A percentile compares a stretch with the other conserved stretches of the same genome.
These are phyloP conservation scores for Drosophila neutralis DNA, from an alignment of 2,888 invertebrate genomes.

Conservation along the genomic window DNA sequence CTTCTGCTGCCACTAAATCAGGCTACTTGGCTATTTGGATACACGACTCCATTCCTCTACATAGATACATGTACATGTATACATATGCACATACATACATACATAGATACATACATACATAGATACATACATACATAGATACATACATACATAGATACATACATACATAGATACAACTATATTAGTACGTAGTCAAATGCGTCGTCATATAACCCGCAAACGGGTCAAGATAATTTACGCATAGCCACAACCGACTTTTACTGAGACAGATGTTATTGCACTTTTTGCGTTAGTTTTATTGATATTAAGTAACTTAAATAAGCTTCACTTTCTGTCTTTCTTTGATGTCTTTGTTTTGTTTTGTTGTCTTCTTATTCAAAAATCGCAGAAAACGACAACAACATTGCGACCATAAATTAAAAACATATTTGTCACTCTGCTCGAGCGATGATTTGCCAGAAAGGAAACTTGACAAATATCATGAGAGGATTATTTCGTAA, in stretches of 20 bases:
- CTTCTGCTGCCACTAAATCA: neutral
- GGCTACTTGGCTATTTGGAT: neutral
- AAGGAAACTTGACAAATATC: neutral
- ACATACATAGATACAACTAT: neutral
- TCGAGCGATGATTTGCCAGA: slow-evolving; percentile 11
- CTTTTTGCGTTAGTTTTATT: slow-evolving; percentile 30
- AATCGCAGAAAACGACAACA: neutral
- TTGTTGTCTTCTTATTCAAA: neutral
- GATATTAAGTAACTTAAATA: slow-evolving; percentile 42
- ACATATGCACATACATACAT: neutral
- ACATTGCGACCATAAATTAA: slow-evolving; percentile 17
- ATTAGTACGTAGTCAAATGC: slow-evolving; percentile 37
- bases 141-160: neutral
- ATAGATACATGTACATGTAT: neutral
- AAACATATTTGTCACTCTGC: slow-evolving; percentile 13
- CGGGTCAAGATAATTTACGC: slow-evolving; percentile 43
- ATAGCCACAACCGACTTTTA: slow-evolving; percentile 8
- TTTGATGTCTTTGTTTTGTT: neutral
- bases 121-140: neutral
- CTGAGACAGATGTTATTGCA: slow-evolving; percentile 7
- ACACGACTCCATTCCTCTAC: neutral
- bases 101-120: neutral
- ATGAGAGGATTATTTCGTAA: slow-evolving; percentile 14
- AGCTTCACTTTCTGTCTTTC: slow-evolving; percentile 3
- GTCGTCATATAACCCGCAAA: slow-evolving; percentile 28